These are phyloP conservation scores for Mormyrops attenuatus DNA, from an alignment of 2,797 vertebrate species.

Conservation along the genomic window DNA sequence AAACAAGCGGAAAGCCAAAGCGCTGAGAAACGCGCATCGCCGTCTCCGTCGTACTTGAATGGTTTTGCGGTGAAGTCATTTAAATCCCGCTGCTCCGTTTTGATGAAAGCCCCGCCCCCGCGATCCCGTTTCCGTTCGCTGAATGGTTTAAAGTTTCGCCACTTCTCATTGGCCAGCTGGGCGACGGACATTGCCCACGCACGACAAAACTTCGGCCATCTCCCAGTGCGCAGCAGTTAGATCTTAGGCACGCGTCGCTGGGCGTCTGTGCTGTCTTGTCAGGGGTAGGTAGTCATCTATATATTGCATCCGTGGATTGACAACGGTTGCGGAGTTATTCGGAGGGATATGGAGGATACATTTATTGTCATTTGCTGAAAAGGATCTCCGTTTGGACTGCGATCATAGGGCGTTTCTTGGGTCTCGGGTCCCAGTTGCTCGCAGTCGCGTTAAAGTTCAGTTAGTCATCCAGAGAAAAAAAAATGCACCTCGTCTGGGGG, in stretches of 20 bases:
- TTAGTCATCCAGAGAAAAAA: background rate
- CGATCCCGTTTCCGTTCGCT: conserved; percentile 37
- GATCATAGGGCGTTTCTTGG: background rate
- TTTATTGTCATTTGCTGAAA: background rate
- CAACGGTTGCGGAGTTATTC: conserved; percentile 27
- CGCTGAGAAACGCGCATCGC: background rate
- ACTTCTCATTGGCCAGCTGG: conserved; percentile 51
- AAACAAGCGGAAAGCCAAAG: background rate
- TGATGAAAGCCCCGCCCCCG: conserved; percentile 40
- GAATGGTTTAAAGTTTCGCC: conserved; percentile 66
- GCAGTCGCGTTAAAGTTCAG: background rate
- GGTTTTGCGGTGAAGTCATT: conserved; percentile 21
- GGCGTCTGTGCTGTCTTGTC: background rate
- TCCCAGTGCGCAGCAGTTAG: background rate
- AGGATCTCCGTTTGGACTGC: background rate
- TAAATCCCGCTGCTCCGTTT: conserved; percentile 26
- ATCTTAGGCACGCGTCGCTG: background rate
- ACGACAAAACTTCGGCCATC: conserved; percentile 43
- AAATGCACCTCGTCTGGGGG: conserved; percentile 42
- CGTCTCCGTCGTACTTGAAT: background rate
- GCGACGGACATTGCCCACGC: conserved; percentile 41
- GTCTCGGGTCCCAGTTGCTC: background rate
- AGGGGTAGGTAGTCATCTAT: background rate
- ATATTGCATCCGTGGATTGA: background rate
- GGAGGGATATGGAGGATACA: conserved; percentile 42